These are phyloP conservation scores for Sialis lutaria DNA, from an alignment of 2,888 invertebrate species.

Conservation along the genomic window DNA sequence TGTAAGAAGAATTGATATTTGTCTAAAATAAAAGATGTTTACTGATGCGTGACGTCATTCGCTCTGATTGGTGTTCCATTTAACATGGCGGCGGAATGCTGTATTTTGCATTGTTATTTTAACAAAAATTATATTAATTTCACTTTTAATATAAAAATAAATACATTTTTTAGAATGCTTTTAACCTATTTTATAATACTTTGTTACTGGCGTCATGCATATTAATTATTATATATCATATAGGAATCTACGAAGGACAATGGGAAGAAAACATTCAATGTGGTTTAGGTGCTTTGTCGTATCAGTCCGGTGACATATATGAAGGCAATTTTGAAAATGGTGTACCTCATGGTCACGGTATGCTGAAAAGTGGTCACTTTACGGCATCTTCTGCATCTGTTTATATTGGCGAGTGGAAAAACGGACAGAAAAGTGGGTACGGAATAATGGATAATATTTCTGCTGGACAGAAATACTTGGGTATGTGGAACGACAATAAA, in stretches of 20 bases:
- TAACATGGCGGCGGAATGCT: no score
- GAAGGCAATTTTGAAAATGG: constrained; percentile 80
- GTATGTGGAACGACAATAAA: constrained; percentile 72
- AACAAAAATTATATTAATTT: no score
- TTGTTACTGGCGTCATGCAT: no score
- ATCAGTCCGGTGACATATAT: constrained; percentile 61
- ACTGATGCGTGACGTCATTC: no score
- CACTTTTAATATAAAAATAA: no score
- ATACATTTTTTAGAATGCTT: no score
- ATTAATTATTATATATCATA: constrained; percentile 11
- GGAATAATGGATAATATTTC: constrained; percentile 78
- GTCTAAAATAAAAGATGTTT: no score
- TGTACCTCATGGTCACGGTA: constrained; percentile 69
- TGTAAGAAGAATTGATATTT: no score
- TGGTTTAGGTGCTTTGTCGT: constrained; percentile 62
- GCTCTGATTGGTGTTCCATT: no score
- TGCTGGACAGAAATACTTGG: constrained; percentile 79
- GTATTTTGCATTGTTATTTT: no score
- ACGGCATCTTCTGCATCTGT: constrained; percentile 55
- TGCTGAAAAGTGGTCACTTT: constrained; percentile 62
- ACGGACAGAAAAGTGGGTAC: constrained; percentile 65
- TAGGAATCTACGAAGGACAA: constrained; percentile 58
- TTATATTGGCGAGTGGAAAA: constrained; percentile 79
- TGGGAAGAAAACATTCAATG: constrained; percentile 73
- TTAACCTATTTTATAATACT: no score